Evolutionary conservation across 2,797 vertebrate genomes (phyloP), one percentile per base, ranked within the genome.

Genomic region (Adelosebastes latens): DNA sequence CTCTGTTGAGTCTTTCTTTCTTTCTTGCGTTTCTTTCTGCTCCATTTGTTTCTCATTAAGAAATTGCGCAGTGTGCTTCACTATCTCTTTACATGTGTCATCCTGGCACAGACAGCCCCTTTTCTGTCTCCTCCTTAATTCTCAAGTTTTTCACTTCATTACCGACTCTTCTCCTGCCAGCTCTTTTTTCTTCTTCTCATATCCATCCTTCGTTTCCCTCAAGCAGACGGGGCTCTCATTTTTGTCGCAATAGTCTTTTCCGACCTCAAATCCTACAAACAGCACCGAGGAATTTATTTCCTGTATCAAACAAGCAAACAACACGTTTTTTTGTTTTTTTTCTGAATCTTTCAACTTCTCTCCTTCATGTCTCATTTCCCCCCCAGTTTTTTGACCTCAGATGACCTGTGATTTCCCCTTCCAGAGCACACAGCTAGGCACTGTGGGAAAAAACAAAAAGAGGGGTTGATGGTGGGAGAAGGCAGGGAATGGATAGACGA

Each of bases 391-490:
- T 64, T 77, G 85, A 93, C 92, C 94, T 87, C 61, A 46, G 71
- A 29, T 83, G 94, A 92, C 90, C 92, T 87, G 58, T 68, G 82
- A 91, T 89, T 90, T 87, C 78, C 90, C 71, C 82, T 77, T 77
- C 42, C 77, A 63, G 77, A 68, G 74, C 83, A 79, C 72, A 75
- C 66, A 91, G 77, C 87, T 22, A 87, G 76, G 75, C 85, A 88
- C 88, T 95, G 94, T 95, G 95, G 94, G 95, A 95, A 94, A 94
- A 92, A 91, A 60, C 61, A 55, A 65, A 62, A 49, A 58, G 46
- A 75, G 24, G 66, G 63, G 66, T 75, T 81, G 60, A 67, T 74
- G 68, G 74, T 87, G 85, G 76, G 88, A 88, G 79, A 9, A 61
- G 58, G 53, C 60, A 75, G 83, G 62, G 70, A 75, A 75, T 77